phyloP scores from a whole-genome alignment of 2,113 vertebrate species.

The Lethenteron camtschaticum region DNA sequence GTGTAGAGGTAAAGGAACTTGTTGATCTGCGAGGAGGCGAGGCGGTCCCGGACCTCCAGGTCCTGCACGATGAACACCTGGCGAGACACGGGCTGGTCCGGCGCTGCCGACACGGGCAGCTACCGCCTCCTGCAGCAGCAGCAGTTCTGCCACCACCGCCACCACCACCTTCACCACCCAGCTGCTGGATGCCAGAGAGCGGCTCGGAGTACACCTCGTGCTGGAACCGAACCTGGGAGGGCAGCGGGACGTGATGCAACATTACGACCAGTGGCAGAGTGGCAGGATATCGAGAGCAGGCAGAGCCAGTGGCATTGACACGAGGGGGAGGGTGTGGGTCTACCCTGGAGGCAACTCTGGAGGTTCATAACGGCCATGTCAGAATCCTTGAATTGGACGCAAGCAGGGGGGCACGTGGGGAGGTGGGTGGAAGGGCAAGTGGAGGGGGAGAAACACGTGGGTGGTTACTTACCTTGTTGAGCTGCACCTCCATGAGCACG shows the following conservation, averaged over 20 bases:
- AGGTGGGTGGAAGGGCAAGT: neutral
- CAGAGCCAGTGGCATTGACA: too few relatives aligned
- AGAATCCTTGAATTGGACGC: too few relatives aligned
- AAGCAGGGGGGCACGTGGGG: neutral
- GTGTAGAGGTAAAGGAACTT: constrained; percentile 75
- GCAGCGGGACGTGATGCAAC: neutral
- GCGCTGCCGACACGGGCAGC: constrained; percentile 16
- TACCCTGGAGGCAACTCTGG: too few relatives aligned
- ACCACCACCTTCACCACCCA: too few relatives aligned
- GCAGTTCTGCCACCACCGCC: too few relatives aligned
- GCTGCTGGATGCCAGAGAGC: constrained; percentile 10
- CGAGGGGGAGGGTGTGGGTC: too few relatives aligned
- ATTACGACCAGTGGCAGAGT: too few relatives aligned
- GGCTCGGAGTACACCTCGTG: constrained; percentile 41
- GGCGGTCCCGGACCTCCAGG: constrained; percentile 54
- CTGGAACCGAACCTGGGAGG: constrained; percentile 57
- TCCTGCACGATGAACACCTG: constrained; percentile 77
- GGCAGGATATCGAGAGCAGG: too few relatives aligned
- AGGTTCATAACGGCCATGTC: too few relatives aligned
- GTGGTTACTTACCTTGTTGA: constrained; percentile 39
- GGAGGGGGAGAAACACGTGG: too few relatives aligned
- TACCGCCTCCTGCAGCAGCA: neutral
- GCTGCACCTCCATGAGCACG: constrained; percentile 66
- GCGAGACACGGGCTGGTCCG: constrained; percentile 40
- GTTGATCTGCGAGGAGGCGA: constrained; percentile 65